phyloP scores from a whole-genome alignment of 2,888 invertebrate genomes.

The Aleiodes testaceus region DNA sequence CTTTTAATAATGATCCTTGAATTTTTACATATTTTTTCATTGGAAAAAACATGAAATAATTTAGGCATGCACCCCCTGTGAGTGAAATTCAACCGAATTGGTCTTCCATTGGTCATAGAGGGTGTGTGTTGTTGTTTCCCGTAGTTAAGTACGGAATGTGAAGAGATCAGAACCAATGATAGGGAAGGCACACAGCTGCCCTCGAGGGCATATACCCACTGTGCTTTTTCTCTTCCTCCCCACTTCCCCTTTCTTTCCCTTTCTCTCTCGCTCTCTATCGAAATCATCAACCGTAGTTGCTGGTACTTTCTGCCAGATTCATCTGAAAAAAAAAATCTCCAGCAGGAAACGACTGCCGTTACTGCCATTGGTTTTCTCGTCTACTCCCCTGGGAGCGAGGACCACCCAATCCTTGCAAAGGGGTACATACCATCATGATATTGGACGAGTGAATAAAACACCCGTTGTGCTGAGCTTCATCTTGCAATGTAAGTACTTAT shows the following conservation, averaged over 20 bases:
- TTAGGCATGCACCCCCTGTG: constrained; percentile 40
- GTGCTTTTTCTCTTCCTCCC: constrained; percentile 36
- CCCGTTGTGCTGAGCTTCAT: constrained; percentile 21
- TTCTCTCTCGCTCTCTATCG: constrained; percentile 24
- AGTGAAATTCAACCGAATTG: constrained; percentile 64
- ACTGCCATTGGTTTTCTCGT: constrained; percentile 6
- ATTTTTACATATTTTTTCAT: background rate
- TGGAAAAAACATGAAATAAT: constrained; percentile 12
- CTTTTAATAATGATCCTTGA: too few relatives aligned
- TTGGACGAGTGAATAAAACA: constrained; percentile 14
- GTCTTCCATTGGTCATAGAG: constrained; percentile 65
- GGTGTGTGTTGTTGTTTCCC: constrained; percentile 60
- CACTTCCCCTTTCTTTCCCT: background rate
- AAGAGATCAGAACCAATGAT: constrained; percentile 72
- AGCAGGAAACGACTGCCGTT: constrained; percentile 1
- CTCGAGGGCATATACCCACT: constrained; percentile 48
- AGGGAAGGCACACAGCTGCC: constrained; percentile 68
- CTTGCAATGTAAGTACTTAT: background rate
- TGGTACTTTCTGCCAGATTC: constrained; percentile 27
- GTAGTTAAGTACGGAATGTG: constrained; percentile 63
- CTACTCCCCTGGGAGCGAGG: constrained; percentile 12
- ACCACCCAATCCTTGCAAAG: constrained; percentile 25
- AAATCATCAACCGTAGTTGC: constrained; percentile 31
- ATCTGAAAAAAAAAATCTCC: constrained; percentile 8
- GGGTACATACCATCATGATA: constrained; percentile 18